Evolutionary conservation across 1,140 invertebrate genomes (phyloP).

Genomic region (Lasioglossum albipes): DNA sequence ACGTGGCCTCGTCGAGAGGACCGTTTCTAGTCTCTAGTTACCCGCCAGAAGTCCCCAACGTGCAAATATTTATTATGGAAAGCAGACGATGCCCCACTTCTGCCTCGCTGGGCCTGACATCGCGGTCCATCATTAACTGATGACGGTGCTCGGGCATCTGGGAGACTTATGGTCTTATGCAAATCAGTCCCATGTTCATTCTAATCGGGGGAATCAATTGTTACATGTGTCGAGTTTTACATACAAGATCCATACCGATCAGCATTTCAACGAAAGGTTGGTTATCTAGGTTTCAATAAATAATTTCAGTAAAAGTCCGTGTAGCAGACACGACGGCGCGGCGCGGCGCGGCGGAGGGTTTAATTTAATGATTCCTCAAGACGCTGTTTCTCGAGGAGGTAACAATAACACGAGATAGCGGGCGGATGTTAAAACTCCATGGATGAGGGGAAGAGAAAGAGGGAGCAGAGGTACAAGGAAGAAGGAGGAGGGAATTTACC

Average conservation of each 20-base stretch:
- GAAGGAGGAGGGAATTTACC: conserved; percentile 9
- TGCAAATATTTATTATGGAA: conserved; percentile 4
- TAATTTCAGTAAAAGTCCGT: too few relatives aligned
- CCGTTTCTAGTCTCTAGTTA: conserved; percentile 10
- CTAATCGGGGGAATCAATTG: too few relatives aligned
- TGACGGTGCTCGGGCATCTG: too few relatives aligned
- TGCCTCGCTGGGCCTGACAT: background rate
- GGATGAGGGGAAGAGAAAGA: background rate
- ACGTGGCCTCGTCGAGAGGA: conserved; percentile 13
- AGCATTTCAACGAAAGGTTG: too few relatives aligned
- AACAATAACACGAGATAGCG: background rate
- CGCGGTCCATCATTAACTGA: too few relatives aligned
- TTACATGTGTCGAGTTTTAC: too few relatives aligned
- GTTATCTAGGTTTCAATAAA: too few relatives aligned
- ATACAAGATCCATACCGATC: too few relatives aligned
- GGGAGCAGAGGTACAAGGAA: too few relatives aligned
- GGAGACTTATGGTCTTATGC: too few relatives aligned
- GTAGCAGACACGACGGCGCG: too few relatives aligned
- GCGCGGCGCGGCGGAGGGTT: background rate
- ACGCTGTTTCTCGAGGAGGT: background rate
- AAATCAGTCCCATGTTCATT: too few relatives aligned
- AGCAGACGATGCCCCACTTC: background rate
- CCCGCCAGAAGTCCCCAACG: background rate
- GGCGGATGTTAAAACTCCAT: background rate
- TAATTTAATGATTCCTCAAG: background rate